phyloP scores from a whole-genome alignment of 2,888 invertebrate species.

The Pinctada fucata region DNA sequence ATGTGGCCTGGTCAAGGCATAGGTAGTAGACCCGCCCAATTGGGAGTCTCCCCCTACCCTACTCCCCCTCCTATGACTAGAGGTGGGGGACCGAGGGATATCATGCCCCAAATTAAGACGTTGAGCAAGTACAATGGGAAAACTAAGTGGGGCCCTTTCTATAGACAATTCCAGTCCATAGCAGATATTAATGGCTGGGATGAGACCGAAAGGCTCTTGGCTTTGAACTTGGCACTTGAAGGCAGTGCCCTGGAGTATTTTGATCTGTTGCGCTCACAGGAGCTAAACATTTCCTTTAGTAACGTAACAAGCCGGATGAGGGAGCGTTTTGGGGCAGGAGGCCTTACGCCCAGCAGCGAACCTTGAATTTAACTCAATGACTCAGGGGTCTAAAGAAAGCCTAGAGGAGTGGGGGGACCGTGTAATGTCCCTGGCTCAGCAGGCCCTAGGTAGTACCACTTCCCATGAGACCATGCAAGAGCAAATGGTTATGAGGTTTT shows the following conservation, averaged over 20 bases:
- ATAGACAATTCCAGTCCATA: neutral
- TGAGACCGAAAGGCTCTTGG: neutral
- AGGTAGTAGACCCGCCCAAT: no score
- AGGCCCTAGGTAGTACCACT: neutral
- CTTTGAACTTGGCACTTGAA: neutral
- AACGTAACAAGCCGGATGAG: neutral
- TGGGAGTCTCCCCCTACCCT: neutral
- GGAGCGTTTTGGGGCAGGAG: neutral
- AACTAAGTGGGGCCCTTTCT: neutral
- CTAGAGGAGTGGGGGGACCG: slow-evolving; percentile 10
- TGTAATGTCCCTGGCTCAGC: neutral
- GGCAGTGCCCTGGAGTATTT: neutral
- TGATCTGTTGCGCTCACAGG: neutral
- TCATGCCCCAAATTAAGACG: neutral
- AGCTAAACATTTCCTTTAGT: neutral
- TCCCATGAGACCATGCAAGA: slow-evolving; percentile 1
- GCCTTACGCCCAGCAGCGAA: neutral
- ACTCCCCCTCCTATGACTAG: neutral
- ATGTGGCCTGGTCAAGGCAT: no score
- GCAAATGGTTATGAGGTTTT: neutral
- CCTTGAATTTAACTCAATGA: slow-evolving; percentile 11
- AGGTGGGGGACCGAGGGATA: neutral
- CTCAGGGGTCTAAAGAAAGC: neutral
- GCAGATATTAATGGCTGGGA: neutral
- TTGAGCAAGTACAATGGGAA: slow-evolving; percentile 6